Base-by-base conservation (phyloP, 2,888 invertebrate species). In the Hydroisotoma schaefferi region DNA sequence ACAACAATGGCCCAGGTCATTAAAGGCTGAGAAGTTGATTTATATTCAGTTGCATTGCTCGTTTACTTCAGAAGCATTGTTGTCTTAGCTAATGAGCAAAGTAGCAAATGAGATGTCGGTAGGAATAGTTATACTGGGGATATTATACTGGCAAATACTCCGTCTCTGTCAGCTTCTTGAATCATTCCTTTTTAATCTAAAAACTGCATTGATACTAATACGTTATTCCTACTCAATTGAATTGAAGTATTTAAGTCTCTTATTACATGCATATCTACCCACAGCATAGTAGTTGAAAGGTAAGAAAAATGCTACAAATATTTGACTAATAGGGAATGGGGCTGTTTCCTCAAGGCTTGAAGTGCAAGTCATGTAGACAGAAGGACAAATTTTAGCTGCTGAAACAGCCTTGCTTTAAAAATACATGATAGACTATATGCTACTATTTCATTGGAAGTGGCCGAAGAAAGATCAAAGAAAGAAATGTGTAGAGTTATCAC, bases 401-500 rank as follows among this genome's bases (percentile, higher is more conserved):
- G 15, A 33, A 33, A 15, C 8, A 10, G 6, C 33, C 33, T 33
- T 33, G 33, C 20, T 40, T 4, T 20, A 18, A 15, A 5, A 4
- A 40, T 40, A 40, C n/a, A 5, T 5, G 20, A 40, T 15, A 4
- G 40, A 40, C 40, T 40, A 15, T 33, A 33, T 33, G 20, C 20
- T 40, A 15, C 40, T 33, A 40, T 18, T 20, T 40, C 40, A 15
- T 10, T 15, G 8, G 8, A 40, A 5, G 15, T 40, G 40, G 40
- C 15, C 40, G 58, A n/a, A 37, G 27, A 33, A 65, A 65, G 61
- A 65, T 61, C 59, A 59, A 61, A 61, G 61, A 61, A 54, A 61
- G 57, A 61, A 61, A 61, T 61, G 61, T 61, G 59, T 55, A 55
- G 56, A 58, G 65, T 65, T 65, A 68, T 63, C 61, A 68, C 63